Evolutionary conservation across 2,888 invertebrate species (phyloP).

Genomic region (Terebella lapidaria): DNA sequence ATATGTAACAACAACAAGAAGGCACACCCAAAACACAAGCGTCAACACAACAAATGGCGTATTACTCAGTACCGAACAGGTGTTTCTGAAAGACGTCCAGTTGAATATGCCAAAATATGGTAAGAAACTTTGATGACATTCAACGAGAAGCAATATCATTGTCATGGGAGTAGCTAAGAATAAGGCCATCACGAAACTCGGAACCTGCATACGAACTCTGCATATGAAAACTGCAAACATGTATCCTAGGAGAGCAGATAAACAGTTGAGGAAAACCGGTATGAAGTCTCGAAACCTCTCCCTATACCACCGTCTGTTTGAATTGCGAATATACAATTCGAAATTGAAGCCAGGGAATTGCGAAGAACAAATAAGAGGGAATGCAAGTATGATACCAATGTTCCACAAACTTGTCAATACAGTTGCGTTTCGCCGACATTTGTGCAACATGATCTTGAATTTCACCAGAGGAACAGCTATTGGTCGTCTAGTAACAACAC

Average conservation of each 20-base stretch:
- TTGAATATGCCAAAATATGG: neutral
- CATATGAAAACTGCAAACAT: conserved; percentile 58
- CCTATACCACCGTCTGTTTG: neutral
- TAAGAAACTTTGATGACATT: conserved; percentile 2
- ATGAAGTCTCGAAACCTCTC: neutral
- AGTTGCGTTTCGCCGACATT: conserved; percentile 32
- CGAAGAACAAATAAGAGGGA: conserved; percentile 17
- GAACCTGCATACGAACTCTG: conserved; percentile 55
- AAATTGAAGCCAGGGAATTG: conserved; percentile 3
- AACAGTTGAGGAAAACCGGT: conserved; percentile 5
- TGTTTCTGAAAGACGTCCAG: neutral
- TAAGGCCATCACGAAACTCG: conserved; percentile 55
- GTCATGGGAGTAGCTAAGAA: conserved; percentile 47
- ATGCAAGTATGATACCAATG: conserved; percentile 31
- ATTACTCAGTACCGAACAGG: neutral
- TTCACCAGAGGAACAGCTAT: conserved; percentile 6
- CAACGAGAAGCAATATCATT: conserved; percentile 6
- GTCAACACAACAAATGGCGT: neutral
- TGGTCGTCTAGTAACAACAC: neutral
- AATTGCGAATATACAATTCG: conserved; percentile 4
- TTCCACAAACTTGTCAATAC: conserved; percentile 37
- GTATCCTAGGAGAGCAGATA: conserved; percentile 52
- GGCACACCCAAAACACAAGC: conserved; percentile 34
- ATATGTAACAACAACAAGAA: conserved; percentile 43
- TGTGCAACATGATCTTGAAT: conserved; percentile 31